phyloP scores from a whole-genome alignment of 2,113 vertebrate species.

The Kobus ellipsiprymnus region DNA sequence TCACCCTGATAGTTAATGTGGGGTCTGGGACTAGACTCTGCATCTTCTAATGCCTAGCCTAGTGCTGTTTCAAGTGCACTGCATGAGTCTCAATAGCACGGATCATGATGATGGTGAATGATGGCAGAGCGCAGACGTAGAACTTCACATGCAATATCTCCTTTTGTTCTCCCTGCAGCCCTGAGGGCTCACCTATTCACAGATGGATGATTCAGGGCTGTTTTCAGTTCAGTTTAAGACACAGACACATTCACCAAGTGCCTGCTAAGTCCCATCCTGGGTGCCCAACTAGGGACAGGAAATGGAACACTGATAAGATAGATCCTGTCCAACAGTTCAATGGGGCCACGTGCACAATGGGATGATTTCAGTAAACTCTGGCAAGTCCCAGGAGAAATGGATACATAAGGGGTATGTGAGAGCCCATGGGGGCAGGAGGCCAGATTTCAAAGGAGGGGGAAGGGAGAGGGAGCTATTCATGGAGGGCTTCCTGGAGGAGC shows the following conservation, averaged over 20 bases:
- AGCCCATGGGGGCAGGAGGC: rapidly evolving
- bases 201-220: neutral
- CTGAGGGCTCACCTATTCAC: neutral
- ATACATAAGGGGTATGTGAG: neutral
- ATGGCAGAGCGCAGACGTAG: rapidly evolving
- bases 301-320: neutral
- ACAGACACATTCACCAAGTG: neutral
- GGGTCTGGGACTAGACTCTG: neutral
- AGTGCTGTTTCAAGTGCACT: neutral
- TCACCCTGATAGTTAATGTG: neutral
- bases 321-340: neutral
- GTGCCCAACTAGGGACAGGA: neutral
- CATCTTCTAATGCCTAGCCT: neutral
- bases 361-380: neutral
- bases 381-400: neutral
- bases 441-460: neutral
- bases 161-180: neutral
- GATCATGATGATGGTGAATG: neutral
- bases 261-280: neutral
- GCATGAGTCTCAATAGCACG: neutral
- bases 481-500: neutral
- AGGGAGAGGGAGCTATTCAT: neutral
- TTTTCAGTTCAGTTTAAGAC: slow-evolving; percentile 3
- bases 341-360: neutral
- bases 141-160: neutral